Percentiles rank a stretch among this genome's conserved stretches.
These are phyloP conservation scores for Acheta domesticus DNA, from an alignment of 2,888 invertebrate species.

Conservation along the genomic window DNA sequence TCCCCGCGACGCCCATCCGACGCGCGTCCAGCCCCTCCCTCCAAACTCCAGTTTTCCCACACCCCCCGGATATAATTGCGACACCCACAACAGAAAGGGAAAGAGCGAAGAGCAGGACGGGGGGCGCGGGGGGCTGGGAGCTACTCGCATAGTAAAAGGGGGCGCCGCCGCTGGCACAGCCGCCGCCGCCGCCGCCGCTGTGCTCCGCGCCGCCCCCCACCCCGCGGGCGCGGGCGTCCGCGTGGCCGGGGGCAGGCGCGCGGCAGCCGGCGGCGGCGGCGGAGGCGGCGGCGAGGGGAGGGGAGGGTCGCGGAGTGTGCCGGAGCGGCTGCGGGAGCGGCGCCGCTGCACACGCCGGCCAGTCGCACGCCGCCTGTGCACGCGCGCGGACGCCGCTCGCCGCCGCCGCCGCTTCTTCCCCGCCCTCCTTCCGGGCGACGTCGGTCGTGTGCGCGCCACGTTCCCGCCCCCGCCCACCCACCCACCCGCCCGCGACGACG, in stretches of 20 bases:
- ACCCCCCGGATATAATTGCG: slow-evolving; percentile 11
- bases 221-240: neutral
- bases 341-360: slow-evolving; percentile 36
- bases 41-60: neutral
- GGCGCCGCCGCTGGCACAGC: neutral
- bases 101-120: neutral
- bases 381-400: slow-evolving; percentile 44
- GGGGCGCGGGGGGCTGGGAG: too few species aligned
- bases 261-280: neutral
- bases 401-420: slow-evolving; percentile 48
- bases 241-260: neutral
- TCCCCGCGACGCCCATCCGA: too few species aligned
- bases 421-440: slow-evolving; percentile 41
- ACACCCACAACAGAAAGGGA: slow-evolving; percentile 7
- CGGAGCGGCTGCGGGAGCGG: slow-evolving; percentile 18
- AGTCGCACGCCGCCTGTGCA: slow-evolving; percentile 52
- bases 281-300: slow-evolving; percentile 19
- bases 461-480: neutral
- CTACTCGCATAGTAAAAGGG: too few species aligned
- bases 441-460: neutral
- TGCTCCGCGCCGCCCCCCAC: neutral
- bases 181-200: too few species aligned
- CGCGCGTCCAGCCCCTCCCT: neutral
- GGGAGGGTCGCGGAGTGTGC: slow-evolving; percentile 20
- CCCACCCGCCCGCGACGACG: neutral